phyloP scores from a whole-genome alignment of 2,113 vertebrate genomes.

The Rhinoptilus africanus region DNA sequence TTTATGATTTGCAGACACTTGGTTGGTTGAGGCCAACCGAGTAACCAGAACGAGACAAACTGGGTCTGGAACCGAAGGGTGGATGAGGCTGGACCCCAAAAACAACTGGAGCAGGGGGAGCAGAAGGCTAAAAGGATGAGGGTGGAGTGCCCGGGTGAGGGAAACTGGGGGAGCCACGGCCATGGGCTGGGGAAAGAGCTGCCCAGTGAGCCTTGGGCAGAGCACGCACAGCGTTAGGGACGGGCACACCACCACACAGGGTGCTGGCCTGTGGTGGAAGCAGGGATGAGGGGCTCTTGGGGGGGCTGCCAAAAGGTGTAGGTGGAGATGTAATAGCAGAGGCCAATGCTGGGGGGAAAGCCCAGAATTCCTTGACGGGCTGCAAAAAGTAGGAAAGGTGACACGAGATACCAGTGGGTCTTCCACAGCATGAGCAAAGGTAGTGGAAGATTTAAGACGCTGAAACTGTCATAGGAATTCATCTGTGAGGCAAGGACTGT shows the following conservation, averaged over 20 bases:
- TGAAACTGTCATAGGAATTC: neutral
- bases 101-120: neutral
- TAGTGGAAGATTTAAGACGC: neutral
- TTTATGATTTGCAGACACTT: neutral
- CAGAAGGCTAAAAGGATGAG: neutral
- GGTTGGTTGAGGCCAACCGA: neutral
- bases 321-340: fast-evolving
- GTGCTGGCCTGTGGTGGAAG: fast-evolving
- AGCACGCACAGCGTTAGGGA: fast-evolving
- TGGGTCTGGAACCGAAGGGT: neutral
- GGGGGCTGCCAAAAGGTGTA: neutral
- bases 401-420: neutral
- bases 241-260: fast-evolving
- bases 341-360: neutral
- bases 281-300: fast-evolving
- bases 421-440: neutral
- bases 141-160: neutral
- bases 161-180: fast-evolving
- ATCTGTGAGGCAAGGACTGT: neutral
- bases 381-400: neutral
- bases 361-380: neutral
- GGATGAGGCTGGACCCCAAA: neutral
- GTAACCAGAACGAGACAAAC: neutral
- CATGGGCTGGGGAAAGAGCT: neutral
- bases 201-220: neutral